These are phyloP conservation scores for Caenorhabditis doughertyi DNA, from an alignment of 2,888 invertebrate genomes.

Conservation along the genomic window DNA sequence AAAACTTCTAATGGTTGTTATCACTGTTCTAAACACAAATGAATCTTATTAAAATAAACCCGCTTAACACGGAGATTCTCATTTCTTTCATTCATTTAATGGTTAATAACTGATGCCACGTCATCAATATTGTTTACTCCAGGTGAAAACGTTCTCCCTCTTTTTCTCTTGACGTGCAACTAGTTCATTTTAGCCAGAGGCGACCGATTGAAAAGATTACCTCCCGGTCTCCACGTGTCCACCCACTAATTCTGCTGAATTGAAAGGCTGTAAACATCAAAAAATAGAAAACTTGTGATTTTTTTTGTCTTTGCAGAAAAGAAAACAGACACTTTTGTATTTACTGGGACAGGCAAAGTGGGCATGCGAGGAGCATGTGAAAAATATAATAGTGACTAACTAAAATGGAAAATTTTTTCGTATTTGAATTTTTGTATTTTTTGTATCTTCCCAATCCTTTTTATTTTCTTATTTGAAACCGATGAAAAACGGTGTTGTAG, in stretches of 20 bases:
- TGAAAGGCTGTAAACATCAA: constrained; percentile 41
- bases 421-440: constrained; percentile 8
- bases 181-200: constrained; percentile 24
- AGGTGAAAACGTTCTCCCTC: not conserved
- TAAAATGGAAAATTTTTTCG: not conserved
- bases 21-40: not conserved
- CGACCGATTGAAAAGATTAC: constrained; percentile 42
- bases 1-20: not conserved
- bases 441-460: not conserved
- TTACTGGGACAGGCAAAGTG: constrained; percentile 4
- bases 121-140: constrained; percentile 38
- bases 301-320: constrained; percentile 38
- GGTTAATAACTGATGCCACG: constrained; percentile 30
- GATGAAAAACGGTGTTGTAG: no score
- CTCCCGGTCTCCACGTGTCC: constrained; percentile 10
- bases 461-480: no score
- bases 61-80: not conserved
- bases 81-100: not conserved
- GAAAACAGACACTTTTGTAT: constrained; percentile 14
- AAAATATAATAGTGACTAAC: constrained; percentile 13
- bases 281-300: constrained; percentile 47
- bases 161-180: constrained; percentile 2
- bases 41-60: constrained; percentile 9
- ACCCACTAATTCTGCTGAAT: constrained; percentile 13
- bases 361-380: constrained; percentile 29